Base-by-base conservation (phyloP, 2,113 vertebrate genomes). In the Orthonyx spaldingii region DNA sequence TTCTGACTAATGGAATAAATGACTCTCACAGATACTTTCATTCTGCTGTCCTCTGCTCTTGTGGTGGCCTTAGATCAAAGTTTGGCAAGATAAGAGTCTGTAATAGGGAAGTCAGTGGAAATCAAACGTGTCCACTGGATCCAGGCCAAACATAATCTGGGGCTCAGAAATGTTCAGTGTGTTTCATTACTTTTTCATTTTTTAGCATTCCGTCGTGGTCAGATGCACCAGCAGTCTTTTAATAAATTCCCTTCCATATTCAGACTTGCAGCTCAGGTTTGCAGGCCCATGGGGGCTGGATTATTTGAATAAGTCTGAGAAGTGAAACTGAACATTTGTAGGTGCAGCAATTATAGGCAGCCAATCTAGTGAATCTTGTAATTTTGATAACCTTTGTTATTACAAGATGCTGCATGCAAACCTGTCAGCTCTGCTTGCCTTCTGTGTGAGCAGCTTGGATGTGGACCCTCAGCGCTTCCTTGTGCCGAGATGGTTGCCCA, bases 301-400 rank as follows among this genome's bases (percentile, higher is more conserved):
- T 78, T 56, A 94, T 97, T 94, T 96, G 96, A 94, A 78, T 96
- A 94, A 84, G 16, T 78, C 87, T 79, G 96, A 92, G 92, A 96
- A 97, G 79, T 96, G 94, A 96, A 97, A 96, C 88, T 46, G 52
- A 81, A 22, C 53, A 24, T 90, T 75, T 49, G 69, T 90, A 64
- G 76, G 57, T 72, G 24, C 88, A 84, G 65, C 39, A 88, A n/a
- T 56, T 63, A 47, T 44, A 77, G 84, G 28, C 79, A 80, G 47
- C 63, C 84, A 92, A 78, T 53, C 32, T 35, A 15, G 27, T 24
- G 27, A 53, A 53, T 59, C 13, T 74, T 84, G 42, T 76, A 30
- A 64, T 81, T 75, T 84, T 71, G 44, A 42, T 65, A 87, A 33
- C 33, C n/a, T 94, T 87, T 16, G 19, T 84, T 90, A 68, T 83